phyloP scores from a whole-genome alignment of 2,888 invertebrate genomes.

The Acronicta aceris region DNA sequence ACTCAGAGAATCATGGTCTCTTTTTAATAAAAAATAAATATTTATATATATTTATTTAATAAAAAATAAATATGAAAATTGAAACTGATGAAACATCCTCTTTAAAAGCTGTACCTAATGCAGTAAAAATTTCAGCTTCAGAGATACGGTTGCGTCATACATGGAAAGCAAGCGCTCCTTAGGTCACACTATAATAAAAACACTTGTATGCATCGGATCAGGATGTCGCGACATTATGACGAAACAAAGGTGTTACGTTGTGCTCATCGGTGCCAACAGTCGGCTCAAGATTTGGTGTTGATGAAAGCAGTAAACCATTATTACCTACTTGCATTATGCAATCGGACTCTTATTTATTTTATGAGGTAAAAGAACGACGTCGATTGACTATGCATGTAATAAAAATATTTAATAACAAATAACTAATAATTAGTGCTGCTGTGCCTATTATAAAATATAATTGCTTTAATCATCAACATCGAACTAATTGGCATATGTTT shows the following conservation, averaged over 20 bases:
- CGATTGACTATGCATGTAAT: too few species aligned
- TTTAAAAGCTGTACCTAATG: too few species aligned
- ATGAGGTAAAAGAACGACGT: too few species aligned
- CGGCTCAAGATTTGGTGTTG: not conserved
- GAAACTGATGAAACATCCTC: too few species aligned
- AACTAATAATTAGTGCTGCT: too few species aligned
- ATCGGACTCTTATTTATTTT: not conserved
- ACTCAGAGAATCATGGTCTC: too few species aligned
- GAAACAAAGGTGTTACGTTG: conserved; percentile 18
- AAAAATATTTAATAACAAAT: too few species aligned
- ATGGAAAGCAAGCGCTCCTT: conserved; percentile 60
- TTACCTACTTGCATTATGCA: not conserved
- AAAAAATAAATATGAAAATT: too few species aligned
- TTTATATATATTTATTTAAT: too few species aligned
- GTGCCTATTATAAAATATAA: too few species aligned
- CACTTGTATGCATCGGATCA: conserved; percentile 41
- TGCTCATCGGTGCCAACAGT: not conserved
- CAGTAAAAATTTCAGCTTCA: not conserved
- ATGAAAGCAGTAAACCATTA: not conserved
- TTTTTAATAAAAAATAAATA: too few species aligned
- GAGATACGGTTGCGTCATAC: conserved; percentile 45
- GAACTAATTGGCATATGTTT: not conserved
- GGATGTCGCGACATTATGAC: conserved; percentile 24
- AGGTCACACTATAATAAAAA: conserved; percentile 65
- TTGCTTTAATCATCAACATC: too few species aligned